Evolutionary conservation across 2,797 vertebrate genomes (phyloP), one percentile per base, ranked within the genome.

Genomic region (Pogoniulus pusillus): DNA sequence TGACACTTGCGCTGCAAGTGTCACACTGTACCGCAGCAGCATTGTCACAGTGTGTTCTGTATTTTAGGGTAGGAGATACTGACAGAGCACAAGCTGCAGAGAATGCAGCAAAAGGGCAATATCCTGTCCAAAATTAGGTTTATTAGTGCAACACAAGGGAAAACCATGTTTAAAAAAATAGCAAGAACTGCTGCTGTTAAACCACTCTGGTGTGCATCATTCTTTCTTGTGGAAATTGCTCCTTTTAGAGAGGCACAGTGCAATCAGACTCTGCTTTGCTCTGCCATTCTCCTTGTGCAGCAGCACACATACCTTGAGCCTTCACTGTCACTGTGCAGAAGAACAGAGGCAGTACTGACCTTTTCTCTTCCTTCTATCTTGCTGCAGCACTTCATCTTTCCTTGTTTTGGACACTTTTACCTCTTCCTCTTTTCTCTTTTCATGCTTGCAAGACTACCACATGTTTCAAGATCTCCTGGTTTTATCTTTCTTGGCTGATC

Each of bases 261-360:
- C 69, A 90, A 64, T 47, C 49, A 53, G 30, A 22, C 29, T 37
- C 39, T 39, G 32, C 2, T 2, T 37, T 89, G 73, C 47, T 58
- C 4, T 69, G 47, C 23, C n/a, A 29, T 59, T 64, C 49, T 66
- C 39, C 30, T 54, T 3, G 1, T 49, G 69, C 27, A 89, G 43
- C 43, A 2, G 8, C 3, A 2, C 30, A 6, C 0, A 1, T 34
- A 19, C 0, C 0, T 53, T 1, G 1, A 62, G 43, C 14, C 35
- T 41, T n/a, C 2, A 0, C 58, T 35, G 26, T 32, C 1, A 2
- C 60, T 1, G 0, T 37, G 41, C 47, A 39, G 29, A 64, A 34
- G 39, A 64, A 62, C 26, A 73, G 53, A 66, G 32, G 34, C 23
- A 51, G 45, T 1, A 1, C 35, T 81, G 30, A 55, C 24, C 26